Base-by-base conservation (phyloP, 2,113 vertebrate species). In the Eidolon helvum region DNA sequence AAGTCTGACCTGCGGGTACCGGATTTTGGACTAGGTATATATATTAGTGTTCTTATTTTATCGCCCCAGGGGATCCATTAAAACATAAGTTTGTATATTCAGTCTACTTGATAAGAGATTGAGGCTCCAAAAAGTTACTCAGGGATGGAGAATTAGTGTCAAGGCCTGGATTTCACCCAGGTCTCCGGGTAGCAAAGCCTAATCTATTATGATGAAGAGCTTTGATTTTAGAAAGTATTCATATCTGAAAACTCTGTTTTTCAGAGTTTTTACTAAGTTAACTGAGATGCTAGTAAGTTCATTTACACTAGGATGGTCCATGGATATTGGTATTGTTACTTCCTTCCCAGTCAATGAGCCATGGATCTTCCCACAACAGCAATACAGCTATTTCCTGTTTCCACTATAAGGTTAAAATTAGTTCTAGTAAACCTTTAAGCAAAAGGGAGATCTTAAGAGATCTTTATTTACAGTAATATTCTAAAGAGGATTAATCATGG, bases 401-500 rank as follows among this genome's bases (percentile, higher is more conserved):
- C 69, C 69, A 82, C n/a, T 66, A 78, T 92, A 92, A 96, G 79
- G 90, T 90, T 84, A 95, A 90, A 48, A 95, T 97, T 66, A 79
- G 22, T 92, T 92, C 65, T 55, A 84, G 91, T 95, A 90, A 95
- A 95, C 6, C 28, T 93, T 91, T 57, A 91, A 75, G 33, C 83
- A 96, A 57, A 90, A 90, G 59, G 74, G 74, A 93, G 9, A 65
- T 75, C 53, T 95, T 91, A 93, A 94, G 71, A 95, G 63, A 86
- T 87, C 74, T 90, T 90, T 94, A 93, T 79, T 78, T 57, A 43
- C 87, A 82, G 65, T 96, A 90, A 79, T 96, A 95, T 95, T 93
- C 43, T 33, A 88, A 63, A 83, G 83, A 89, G 35, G 10, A n/a
- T 93, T 94, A 80, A 93, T 97, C 72, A 86, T 75, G 33, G 15